Evolutionary conservation across 53 echinoderm and acorn worm genomes (phyloP).

Genomic region (Antedon mediterranea): DNA sequence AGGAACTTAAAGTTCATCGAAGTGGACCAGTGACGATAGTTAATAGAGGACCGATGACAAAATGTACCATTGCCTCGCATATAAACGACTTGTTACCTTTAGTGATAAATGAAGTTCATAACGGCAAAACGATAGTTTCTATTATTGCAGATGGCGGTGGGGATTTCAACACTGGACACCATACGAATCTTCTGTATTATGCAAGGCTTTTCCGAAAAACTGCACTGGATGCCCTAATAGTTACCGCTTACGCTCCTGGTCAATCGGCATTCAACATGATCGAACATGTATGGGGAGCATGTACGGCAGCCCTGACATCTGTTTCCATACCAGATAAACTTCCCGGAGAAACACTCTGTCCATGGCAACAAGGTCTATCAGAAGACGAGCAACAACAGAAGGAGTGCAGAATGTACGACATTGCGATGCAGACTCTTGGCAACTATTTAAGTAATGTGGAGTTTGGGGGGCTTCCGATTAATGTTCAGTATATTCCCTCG

Average conservation of each 20-base stretch:
- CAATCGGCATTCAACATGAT: neutral
- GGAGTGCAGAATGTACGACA: neutral
- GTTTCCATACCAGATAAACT: neutral
- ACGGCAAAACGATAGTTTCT: neutral
- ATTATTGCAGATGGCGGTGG: conserved; percentile 19
- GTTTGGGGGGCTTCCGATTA: neutral
- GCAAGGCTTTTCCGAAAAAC: neutral
- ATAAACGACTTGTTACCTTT: neutral
- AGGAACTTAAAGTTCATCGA: neutral
- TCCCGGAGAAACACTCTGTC: conserved; percentile 8
- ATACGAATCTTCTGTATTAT: conserved; percentile 18
- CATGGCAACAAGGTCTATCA: neutral
- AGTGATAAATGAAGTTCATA: neutral
- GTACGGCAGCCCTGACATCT: neutral
- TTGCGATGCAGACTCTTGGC: neutral
- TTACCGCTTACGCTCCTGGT: conserved; percentile 16
- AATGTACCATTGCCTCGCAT: neutral
- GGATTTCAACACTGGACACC: conserved; percentile 31
- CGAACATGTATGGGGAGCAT: neutral
- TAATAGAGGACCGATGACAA: neutral
- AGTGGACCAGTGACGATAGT: neutral
- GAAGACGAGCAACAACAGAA: neutral
- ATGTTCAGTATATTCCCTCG: neutral
- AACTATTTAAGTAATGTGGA: neutral
- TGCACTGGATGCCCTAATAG: conserved; percentile 2